Percentiles rank a stretch among this genome's conserved stretches.
Conservation (phyloP, 2,888 invertebrate species). For the Pseudococcus viburni region DNA sequence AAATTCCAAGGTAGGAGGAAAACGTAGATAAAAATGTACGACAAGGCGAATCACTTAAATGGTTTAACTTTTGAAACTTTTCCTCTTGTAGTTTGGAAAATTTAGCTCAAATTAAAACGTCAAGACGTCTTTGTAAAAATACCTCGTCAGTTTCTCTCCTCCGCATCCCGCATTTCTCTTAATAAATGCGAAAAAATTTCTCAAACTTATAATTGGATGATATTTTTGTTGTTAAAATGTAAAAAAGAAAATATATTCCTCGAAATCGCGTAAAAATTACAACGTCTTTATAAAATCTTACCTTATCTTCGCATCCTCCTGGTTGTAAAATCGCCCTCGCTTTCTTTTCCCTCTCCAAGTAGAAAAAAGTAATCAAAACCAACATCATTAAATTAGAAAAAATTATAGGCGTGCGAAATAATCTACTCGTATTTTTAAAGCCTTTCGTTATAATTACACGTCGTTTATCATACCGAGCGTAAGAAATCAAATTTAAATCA, state of each 20-base stretch:
- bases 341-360: neutral
- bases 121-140: slow-evolving; percentile 19
- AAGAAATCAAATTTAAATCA: slow-evolving; percentile 11
- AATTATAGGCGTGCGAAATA: neutral
- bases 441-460: neutral
- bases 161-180: neutral
- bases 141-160: neutral
- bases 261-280: neutral
- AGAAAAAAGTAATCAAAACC: neutral
- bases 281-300: neutral
- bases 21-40: slow-evolving; percentile 12
- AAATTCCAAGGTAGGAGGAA: neutral
- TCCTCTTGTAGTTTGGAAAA: slow-evolving; percentile 28
- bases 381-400: neutral
- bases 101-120: slow-evolving; percentile 45
- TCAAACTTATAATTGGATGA: slow-evolving; percentile 30
- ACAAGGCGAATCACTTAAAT: slow-evolving; percentile 41
- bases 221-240: neutral
- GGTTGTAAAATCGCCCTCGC: neutral
- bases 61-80: slow-evolving; percentile 36
- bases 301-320: neutral
- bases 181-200: slow-evolving; percentile 13
- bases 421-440: neutral
- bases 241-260: neutral
- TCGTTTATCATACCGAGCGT: slow-evolving; percentile 5